Conservation (phyloP, 2,888 invertebrate species). For the Eulithis testata region DNA sequence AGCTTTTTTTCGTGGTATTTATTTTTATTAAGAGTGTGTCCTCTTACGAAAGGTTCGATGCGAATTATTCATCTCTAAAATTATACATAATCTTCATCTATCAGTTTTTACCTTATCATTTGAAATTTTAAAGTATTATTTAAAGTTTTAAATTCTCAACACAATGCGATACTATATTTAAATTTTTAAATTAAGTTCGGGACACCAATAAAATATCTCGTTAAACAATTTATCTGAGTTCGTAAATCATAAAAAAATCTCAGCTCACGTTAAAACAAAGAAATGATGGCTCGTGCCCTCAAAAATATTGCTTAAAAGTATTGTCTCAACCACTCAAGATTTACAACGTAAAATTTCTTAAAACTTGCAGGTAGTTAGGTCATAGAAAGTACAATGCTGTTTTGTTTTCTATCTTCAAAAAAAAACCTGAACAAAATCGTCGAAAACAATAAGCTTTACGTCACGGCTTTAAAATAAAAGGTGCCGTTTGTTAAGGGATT, state of each 20-base stretch:
- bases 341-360: conserved; percentile 51
- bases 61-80: neutral
- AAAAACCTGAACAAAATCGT: conserved; percentile 48
- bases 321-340: conserved; percentile 51
- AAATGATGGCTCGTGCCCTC: conserved; percentile 50
- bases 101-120: too few species aligned
- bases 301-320: conserved; percentile 39
- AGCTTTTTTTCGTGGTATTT: conserved; percentile 26
- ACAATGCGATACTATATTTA: neutral
- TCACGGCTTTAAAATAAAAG: conserved; percentile 75
- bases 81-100: neutral
- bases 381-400: conserved; percentile 45
- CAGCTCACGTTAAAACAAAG: conserved; percentile 14
- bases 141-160: too few species aligned
- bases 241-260: conserved; percentile 12
- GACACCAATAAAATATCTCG: conserved; percentile 2
- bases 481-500: conserved; percentile 74
- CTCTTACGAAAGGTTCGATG: conserved; percentile 1
- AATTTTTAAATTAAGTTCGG: conserved; percentile 11
- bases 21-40: conserved; percentile 16
- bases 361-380: conserved; percentile 50
- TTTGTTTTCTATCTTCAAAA: conserved; percentile 51
- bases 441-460: conserved; percentile 69
- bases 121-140: too few species aligned
- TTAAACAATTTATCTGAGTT: conserved; percentile 4